These are phyloP conservation scores for Empidonax alnorum DNA, from an alignment of 2,113 vertebrate species.

Conservation along the genomic window DNA sequence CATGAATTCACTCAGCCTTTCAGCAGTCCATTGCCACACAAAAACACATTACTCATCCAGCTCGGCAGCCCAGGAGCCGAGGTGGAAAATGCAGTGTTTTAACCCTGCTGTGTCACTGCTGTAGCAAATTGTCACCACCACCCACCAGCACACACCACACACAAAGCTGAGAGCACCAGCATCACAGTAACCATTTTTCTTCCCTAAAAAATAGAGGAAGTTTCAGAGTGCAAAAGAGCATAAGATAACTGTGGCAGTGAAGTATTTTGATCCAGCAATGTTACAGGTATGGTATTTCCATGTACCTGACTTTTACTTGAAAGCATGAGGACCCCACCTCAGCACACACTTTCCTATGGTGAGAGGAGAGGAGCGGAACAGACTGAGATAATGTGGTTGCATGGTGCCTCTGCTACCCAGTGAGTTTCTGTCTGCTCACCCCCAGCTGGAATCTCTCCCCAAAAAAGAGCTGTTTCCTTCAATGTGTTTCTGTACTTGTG, in stretches of 20 bases:
- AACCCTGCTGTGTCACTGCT: background rate
- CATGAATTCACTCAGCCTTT: background rate
- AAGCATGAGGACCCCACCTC: background rate
- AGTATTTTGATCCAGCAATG: background rate
- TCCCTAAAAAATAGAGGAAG: background rate
- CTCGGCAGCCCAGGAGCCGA: background rate
- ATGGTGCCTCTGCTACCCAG: background rate
- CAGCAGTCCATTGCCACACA: background rate
- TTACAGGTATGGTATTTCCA: background rate
- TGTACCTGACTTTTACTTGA: background rate
- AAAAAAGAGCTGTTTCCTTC: background rate
- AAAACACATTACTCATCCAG: background rate
- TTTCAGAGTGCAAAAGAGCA: background rate
- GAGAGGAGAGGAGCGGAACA: background rate
- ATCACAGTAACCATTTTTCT: background rate
- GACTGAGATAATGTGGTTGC: background rate
- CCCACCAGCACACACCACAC: fast-evolving
- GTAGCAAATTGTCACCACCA: background rate
- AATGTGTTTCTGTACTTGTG: background rate
- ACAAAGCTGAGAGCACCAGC: background rate
- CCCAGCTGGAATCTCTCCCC: background rate
- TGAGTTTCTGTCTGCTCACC: background rate
- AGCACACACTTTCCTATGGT: background rate
- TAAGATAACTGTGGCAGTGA: background rate
- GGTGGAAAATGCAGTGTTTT: background rate